Evolutionary conservation across 37 sponge, comb jelly and placozoan species (phyloP).

Genomic region (Chondrosia reniformis): DNA sequence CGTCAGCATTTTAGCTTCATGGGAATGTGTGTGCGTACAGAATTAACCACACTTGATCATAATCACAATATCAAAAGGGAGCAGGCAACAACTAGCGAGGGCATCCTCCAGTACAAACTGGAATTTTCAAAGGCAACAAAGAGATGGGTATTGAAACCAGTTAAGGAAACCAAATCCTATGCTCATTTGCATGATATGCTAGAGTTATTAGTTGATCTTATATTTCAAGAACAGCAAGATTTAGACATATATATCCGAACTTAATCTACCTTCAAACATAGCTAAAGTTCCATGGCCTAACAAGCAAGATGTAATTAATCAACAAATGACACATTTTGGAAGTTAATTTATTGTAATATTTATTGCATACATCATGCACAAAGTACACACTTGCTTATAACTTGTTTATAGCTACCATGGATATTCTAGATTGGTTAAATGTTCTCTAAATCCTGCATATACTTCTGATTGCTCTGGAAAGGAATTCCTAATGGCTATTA

Average conservation of each 20-base stretch:
- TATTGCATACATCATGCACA: too few relatives aligned
- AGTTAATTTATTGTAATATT: neutral
- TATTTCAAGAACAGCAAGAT: neutral
- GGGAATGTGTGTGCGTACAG: slow-evolving; percentile 17
- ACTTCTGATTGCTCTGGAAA: too few relatives aligned
- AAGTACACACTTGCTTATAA: too few relatives aligned
- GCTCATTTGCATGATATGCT: neutral
- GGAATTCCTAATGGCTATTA: too few relatives aligned
- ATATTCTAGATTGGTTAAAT: too few relatives aligned
- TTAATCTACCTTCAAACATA: neutral
- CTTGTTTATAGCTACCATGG: too few relatives aligned
- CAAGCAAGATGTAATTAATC: neutral
- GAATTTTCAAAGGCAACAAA: slow-evolving; percentile 8
- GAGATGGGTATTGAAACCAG: slow-evolving; percentile 1
- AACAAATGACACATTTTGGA: slow-evolving; percentile 4
- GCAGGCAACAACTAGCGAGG: neutral
- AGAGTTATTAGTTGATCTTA: neutral
- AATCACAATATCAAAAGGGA: slow-evolving; percentile 18
- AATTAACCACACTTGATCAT: slow-evolving; percentile 19
- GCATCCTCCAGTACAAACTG: neutral
- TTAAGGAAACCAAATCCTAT: neutral
- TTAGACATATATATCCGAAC: too few relatives aligned
- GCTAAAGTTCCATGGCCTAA: slow-evolving; percentile 4
- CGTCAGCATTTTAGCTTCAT: slow-evolving; percentile 30
- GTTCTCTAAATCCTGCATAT: too few relatives aligned